Evolutionary conservation across 1,140 invertebrate genomes (phyloP), one percentile per base, ranked within the genome.

Genomic region (Lasioglossum albipes): DNA sequence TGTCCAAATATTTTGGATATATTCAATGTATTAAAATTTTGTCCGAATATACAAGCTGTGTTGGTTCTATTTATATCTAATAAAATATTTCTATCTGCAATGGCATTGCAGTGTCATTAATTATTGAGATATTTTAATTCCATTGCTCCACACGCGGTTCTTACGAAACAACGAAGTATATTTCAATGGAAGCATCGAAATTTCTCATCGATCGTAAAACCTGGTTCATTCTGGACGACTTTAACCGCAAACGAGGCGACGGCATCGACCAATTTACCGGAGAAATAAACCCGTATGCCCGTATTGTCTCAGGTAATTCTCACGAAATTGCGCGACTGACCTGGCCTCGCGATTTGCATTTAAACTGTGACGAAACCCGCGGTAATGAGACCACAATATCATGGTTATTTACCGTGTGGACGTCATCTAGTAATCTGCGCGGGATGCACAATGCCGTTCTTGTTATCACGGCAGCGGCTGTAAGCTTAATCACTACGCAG

Each of bases 311-410:
- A 31, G 20, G 59, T 52, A 78, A 75, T 82, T 85, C 75, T 82
- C 75, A 61, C 59, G 62, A 27, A 82, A 85, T 86, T 82, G 62
- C 72, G 31, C 67, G 41, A 72, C 42, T 82, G 84, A 82, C 84
- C 83, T 75, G 75, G 42, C 85, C 78, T 79, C 83, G 64, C 57
- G 67, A 36, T 57, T 84, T 82, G 74, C 65, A n/a, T 81, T 84
- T 84, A 81, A 85, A 65, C 73, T 65, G 31, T 84, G 79, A 84
- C 74, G 84, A 85, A 85, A 85, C 64, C 52, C 36, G n/a, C 18
- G 31, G 52, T 71, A 84, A 81, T 81, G 69, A 81, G 59, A 81
- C 49, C 79, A 57, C 65, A 75, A 68, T 72, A 52, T 71, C 54
- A 13, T 7, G 54, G 68, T 27, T 57, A 20, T 78, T 59, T 68